Evolutionary conservation across 2,888 invertebrate species (phyloP).

Genomic region (Cephus pulcher): DNA sequence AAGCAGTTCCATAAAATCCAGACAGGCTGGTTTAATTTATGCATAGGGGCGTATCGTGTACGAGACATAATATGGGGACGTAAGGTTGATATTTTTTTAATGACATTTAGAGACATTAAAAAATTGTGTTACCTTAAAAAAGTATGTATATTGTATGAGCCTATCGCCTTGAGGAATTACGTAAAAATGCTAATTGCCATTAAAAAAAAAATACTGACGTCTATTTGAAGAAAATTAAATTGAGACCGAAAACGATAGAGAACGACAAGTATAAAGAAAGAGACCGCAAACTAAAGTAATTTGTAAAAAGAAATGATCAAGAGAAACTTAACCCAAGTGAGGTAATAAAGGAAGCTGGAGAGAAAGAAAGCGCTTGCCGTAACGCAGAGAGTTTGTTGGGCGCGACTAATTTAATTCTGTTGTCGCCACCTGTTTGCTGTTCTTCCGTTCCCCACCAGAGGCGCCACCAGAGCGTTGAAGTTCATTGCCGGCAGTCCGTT

Average conservation of each 20-base stretch:
- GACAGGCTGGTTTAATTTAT: conserved; percentile 46
- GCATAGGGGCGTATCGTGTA: conserved; percentile 12
- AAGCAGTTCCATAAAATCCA: conserved; percentile 47
- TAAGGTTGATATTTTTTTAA: not conserved
- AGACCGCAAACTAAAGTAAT: not conserved
- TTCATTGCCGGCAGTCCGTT: not conserved
- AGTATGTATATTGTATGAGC: not conserved
- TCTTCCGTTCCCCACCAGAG: not conserved
- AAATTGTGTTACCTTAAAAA: not conserved
- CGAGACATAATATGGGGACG: not conserved
- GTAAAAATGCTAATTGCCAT: not conserved
- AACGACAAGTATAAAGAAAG: not conserved
- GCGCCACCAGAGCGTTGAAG: not conserved
- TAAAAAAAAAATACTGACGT: not conserved
- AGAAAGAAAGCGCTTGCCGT: not conserved
- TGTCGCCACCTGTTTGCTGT: not conserved
- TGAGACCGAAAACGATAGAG: not conserved
- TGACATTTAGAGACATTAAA: not conserved
- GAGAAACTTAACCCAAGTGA: not conserved
- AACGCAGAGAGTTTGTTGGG: not conserved
- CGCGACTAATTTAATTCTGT: not conserved
- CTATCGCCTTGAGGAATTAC: not conserved
- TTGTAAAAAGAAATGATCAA: not conserved
- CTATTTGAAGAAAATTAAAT: not conserved
- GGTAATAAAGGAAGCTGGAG: not conserved